Base-by-base conservation (phyloP, 2,888 invertebrate genomes). In the Dryobotodes eremita region DNA sequence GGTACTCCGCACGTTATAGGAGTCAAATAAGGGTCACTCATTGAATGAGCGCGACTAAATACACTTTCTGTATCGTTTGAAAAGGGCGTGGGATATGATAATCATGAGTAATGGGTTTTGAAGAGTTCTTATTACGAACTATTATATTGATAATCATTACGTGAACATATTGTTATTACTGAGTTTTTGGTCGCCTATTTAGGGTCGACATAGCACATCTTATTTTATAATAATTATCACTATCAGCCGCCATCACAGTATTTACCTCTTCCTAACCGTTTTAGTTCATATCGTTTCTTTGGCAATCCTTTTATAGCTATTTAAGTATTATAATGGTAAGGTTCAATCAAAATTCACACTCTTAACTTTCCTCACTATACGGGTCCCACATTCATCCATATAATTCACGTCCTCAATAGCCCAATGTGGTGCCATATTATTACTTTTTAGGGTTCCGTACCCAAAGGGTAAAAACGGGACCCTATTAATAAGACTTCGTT, bases 11-110 rank as follows among this genome's bases (percentile, higher is more conserved):
- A 84, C 48, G 13, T 70, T 84, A 84, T 57, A 48, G 79, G 69
- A 87, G 85, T 84, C 84, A 84, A 84, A 72, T 84, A 84, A 87
- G 85, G 84, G 84, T 84, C 85, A 84, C 13, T 62, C n/a, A 55
- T 55, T 71, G 46, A 79, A 87, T 69, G 71, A 84, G 70, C 61
- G 59, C 71, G 13, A 70, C 70, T 70, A 86, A 86, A 86, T 31
- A 74, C 42, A 74, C 42, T 86, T 70, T 83, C 62, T 82, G 59
- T 73, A 73, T 55, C 57, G 13, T 31, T 53, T 36, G 3, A 31
- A 46, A 85, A 72, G 64, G 83, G 65, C 86, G 64, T 62, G 72
- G 36, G 61, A 53, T 59, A 26, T 46, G 46, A 62, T 83, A 57
- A 77, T 53, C 48, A 73, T 48, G 69, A 83, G 7, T 74, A 26